A percentile compares a stretch with the other conserved stretches of the same genome.
phyloP scores from a whole-genome alignment of 2,888 invertebrate species.

The Noctuana brunneofusca region DNA sequence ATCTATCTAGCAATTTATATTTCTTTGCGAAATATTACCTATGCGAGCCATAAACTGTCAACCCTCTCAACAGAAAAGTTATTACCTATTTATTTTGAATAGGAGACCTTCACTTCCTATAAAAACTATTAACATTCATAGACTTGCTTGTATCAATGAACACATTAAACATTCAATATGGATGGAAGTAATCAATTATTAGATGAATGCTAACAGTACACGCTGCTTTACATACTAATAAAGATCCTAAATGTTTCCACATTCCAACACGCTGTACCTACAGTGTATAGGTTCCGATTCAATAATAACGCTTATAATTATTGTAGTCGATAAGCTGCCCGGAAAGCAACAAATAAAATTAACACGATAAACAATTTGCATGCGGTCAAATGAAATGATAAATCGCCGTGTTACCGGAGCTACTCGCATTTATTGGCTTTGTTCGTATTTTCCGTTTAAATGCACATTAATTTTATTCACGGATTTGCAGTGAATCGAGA shows the following conservation, averaged over 20 bases:
- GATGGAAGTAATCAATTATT: conserved; percentile 58
- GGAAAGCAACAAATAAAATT: conserved; percentile 75
- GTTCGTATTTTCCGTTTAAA: conserved; percentile 77
- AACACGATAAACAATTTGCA: conserved; percentile 76
- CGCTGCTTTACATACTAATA: conserved; percentile 54
- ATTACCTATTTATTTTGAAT: conserved; percentile 35
- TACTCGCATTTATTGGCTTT: conserved; percentile 71
- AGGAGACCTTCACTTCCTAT: conserved; percentile 14
- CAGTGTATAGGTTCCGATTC: conserved; percentile 53
- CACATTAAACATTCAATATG: conserved; percentile 65
- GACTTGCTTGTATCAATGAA: conserved; percentile 56
- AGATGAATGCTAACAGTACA: conserved; percentile 50
- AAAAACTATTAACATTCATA: conserved; percentile 40
- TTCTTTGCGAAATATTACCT: no score
- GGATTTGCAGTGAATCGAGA: conserved; percentile 74
- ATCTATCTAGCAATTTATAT: no score
- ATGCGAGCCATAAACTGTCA: background rate
- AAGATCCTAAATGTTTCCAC: conserved; percentile 66
- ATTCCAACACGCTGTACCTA: conserved; percentile 52
- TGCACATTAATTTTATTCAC: conserved; percentile 78
- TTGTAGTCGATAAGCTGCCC: conserved; percentile 62
- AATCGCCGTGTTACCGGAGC: conserved; percentile 65
- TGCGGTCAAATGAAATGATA: conserved; percentile 70
- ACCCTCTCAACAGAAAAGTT: background rate
- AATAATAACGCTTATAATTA: conserved; percentile 65